Evolutionary conservation across 1,140 invertebrate species (phyloP).

Genomic region (Rhagoletis pomonella): DNA sequence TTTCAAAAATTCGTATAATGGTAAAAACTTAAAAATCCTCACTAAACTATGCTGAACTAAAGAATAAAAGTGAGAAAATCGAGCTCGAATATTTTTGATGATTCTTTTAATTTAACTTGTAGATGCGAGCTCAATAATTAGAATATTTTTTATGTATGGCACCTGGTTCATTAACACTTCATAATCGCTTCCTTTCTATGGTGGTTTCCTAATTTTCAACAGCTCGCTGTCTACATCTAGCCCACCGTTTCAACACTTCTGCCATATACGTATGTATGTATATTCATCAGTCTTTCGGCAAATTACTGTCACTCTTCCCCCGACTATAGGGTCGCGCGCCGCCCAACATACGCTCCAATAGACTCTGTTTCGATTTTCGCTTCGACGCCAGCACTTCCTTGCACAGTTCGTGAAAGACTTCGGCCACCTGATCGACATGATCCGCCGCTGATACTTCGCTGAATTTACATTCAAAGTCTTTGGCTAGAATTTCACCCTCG

Average conservation of each 20-base stretch:
- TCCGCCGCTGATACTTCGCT: conserved; percentile 93
- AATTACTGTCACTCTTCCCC: conserved; percentile 89
- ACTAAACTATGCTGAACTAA: too few relatives aligned
- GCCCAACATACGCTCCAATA: conserved; percentile 87
- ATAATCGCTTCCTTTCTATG: not conserved
- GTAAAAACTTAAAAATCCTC: too few relatives aligned
- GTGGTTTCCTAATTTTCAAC: not conserved
- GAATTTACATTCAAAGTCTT: conserved; percentile 91
- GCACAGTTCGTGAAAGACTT: conserved; percentile 89
- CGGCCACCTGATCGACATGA: conserved; percentile 86
- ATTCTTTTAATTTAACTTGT: too few relatives aligned
- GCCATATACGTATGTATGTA: too few relatives aligned
- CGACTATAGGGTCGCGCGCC: conserved; percentile 83
- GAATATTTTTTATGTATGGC: too few relatives aligned
- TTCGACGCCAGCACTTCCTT: conserved; percentile 85
- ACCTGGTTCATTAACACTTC: too few relatives aligned
- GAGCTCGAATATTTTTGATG: too few relatives aligned
- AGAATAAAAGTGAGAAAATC: too few relatives aligned
- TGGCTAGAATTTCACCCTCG: conserved; percentile 91
- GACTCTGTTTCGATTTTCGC: conserved; percentile 88
- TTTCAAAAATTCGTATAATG: too few relatives aligned
- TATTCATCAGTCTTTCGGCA: conserved; percentile 83
- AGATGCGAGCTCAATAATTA: too few relatives aligned
- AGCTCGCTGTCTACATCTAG: not conserved
- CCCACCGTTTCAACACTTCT: not conserved